Evolutionary conservation across 2,888 invertebrate genomes (phyloP).

Genomic region (Eubasilissa splendida): DNA sequence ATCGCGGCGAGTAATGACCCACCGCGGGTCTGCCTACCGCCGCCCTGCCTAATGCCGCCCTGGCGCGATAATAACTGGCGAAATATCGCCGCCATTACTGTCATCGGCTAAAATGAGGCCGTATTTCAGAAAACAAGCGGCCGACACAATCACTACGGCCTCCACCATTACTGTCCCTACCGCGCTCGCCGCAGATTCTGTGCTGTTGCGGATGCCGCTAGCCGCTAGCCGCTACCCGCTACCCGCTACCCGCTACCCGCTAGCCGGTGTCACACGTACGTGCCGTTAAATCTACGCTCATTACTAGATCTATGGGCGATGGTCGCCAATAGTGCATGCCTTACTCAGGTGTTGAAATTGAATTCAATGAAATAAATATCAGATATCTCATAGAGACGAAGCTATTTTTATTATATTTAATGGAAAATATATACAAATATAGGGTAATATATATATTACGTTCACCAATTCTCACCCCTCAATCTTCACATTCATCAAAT

Average conservation of each 20-base stretch:
- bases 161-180: conserved; percentile 21
- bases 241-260: neutral
- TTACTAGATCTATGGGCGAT: too few relatives aligned
- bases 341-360: too few relatives aligned
- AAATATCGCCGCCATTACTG: conserved; percentile 59
- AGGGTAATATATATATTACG: too few relatives aligned
- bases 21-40: conserved; percentile 26
- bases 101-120: conserved; percentile 59
- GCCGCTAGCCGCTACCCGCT: conserved; percentile 6
- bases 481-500: too few relatives aligned
- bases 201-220: neutral
- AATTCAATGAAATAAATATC: too few relatives aligned
- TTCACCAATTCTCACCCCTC: too few relatives aligned
- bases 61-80: conserved; percentile 56
- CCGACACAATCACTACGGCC: conserved; percentile 57
- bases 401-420: too few relatives aligned
- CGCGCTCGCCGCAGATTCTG: neutral
- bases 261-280: too few relatives aligned
- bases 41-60: conserved; percentile 42
- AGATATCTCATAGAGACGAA: too few relatives aligned
- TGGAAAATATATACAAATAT: too few relatives aligned
- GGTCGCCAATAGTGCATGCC: too few relatives aligned
- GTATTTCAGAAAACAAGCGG: conserved; percentile 58
- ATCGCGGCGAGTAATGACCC: conserved; percentile 44
- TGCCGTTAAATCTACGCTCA: too few relatives aligned